Evolutionary conservation across 2,113 vertebrate species (phyloP).

Genomic region (Lanius collurio): DNA sequence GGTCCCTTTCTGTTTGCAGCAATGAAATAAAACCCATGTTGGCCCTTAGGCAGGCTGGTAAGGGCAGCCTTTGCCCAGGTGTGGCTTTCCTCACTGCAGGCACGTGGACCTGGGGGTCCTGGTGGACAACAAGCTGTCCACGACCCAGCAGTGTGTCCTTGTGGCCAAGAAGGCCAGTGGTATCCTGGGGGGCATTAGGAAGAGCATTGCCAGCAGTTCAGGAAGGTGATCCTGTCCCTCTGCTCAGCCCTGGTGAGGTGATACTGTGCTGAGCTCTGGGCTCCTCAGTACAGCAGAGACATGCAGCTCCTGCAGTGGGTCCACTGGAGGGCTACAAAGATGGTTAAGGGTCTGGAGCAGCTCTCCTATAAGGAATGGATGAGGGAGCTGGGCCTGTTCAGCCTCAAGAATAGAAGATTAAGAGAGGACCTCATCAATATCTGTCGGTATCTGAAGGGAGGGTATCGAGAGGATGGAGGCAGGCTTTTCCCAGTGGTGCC

Average conservation of each 20-base stretch:
- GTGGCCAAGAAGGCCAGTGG: background rate
- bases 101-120: background rate
- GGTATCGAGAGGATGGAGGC: too few species aligned
- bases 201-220: background rate
- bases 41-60: background rate
- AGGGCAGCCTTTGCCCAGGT: background rate
- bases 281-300: background rate
- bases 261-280: background rate
- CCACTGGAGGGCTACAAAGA: background rate
- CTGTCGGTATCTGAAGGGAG: background rate
- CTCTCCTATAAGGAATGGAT: rapidly evolving
- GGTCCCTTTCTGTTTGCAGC: background rate
- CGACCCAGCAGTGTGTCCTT: background rate
- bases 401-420: background rate
- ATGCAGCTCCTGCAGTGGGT: background rate
- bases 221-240: background rate
- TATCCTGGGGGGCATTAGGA: background rate
- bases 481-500: background rate
- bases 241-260: background rate
- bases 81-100: background rate
- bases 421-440: background rate
- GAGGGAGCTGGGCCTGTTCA: background rate
- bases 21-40: background rate
- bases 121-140: background rate
- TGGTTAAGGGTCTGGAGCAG: background rate